Evolutionary conservation across 2,113 vertebrate species (phyloP).

Genomic region (Sceloporus undulatus): DNA sequence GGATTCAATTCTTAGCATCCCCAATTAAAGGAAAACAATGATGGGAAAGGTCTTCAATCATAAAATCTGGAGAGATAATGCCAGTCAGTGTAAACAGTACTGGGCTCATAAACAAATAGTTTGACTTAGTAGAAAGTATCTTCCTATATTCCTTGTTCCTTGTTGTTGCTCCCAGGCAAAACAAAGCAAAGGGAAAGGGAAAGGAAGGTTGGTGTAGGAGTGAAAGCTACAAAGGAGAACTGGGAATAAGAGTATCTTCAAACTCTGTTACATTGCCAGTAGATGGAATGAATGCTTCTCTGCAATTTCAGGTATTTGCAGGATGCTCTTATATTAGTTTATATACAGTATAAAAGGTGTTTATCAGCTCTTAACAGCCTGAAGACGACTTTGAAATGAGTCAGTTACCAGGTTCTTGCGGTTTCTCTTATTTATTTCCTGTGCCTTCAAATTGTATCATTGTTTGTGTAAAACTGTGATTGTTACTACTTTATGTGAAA

Average conservation of each 20-base stretch:
- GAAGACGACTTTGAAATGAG: no score
- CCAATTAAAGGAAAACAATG: no score
- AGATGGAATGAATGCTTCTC: no score
- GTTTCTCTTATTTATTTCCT: no score
- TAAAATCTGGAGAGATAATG: not conserved
- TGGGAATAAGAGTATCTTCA: not conserved
- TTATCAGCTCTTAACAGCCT: no score
- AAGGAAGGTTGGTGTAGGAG: not conserved
- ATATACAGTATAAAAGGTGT: not conserved
- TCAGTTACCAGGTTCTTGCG: no score
- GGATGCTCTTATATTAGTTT: no score
- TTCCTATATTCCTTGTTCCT: not conserved
- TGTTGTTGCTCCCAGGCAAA: not conserved
- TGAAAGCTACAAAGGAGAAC: not conserved
- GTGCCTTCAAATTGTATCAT: no score
- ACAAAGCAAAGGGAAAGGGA: not conserved
- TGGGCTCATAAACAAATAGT: not conserved
- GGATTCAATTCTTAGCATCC: no score
- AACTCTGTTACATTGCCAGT: not conserved
- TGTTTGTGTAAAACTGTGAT: no score
- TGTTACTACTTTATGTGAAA: no score
- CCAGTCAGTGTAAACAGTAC: not conserved
- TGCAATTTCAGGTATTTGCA: not conserved
- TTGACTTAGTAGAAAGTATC: not conserved
- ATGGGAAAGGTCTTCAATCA: not conserved